A percentile compares a stretch with the other conserved stretches of the same genome.
Conservation (phyloP, 2,888 invertebrate species). For the Galeruca laticollis region DNA sequence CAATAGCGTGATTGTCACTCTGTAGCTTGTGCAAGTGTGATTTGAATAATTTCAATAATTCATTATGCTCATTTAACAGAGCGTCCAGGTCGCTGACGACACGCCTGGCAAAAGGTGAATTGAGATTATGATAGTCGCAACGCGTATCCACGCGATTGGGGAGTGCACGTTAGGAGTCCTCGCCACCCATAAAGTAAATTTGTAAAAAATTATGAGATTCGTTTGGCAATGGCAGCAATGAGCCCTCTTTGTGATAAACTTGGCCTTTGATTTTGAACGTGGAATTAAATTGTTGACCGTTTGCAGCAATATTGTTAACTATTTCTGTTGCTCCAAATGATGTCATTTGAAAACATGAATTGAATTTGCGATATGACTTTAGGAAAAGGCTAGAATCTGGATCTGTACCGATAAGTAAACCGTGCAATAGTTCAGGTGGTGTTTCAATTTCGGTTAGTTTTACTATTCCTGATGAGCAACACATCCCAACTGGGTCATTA, state of each 20-base stretch:
- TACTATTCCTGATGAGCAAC: no score
- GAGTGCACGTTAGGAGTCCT: no score
- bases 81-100: conserved; percentile 48
- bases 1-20: no score
- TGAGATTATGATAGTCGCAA: conserved; percentile 9
- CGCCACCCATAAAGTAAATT: no score
- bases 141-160: not conserved
- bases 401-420: no score
- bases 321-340: conserved; percentile 2
- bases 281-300: conserved; percentile 13
- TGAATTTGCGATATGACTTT: not conserved
- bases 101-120: conserved; percentile 47
- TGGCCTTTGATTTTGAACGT: conserved; percentile 9
- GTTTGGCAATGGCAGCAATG: conserved; percentile 24
- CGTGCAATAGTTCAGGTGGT: no score
- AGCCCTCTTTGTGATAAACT: conserved; percentile 20
- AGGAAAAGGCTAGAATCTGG: not conserved
- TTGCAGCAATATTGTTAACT: conserved; percentile 12
- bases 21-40: no score
- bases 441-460: no score
- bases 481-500: no score
- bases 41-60: conserved; percentile 56
- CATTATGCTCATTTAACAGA: conserved; percentile 53
- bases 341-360: not conserved
- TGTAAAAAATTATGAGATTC: conserved; percentile 8